These are phyloP conservation scores for Nothocercus nigrocapillus DNA, from an alignment of 2,113 vertebrate species.

Conservation along the genomic window DNA sequence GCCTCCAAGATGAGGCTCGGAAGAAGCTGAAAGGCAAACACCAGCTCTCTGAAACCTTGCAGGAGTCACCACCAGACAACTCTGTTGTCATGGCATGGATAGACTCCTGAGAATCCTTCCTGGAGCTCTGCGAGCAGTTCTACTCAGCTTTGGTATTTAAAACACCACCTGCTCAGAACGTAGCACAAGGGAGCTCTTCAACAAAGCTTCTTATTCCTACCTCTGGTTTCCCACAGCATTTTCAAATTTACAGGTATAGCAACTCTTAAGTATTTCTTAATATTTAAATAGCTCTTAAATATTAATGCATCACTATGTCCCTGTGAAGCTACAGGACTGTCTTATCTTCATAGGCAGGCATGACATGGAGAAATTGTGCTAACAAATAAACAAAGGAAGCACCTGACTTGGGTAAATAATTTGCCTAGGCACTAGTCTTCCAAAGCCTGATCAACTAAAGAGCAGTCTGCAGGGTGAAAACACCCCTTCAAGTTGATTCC, in stretches of 20 bases:
- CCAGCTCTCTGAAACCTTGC: background rate
- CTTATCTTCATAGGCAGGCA: conserved; percentile 5
- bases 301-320: background rate
- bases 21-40: background rate
- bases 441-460: background rate
- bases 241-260: background rate
- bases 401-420: background rate
- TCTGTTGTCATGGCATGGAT: background rate
- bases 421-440: background rate
- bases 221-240: background rate
- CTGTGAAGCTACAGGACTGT: background rate
- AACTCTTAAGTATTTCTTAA: background rate
- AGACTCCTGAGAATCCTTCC: background rate
- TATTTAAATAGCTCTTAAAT: background rate
- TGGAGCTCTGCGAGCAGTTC: background rate
- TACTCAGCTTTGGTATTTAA: background rate
- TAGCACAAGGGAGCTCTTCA: background rate
- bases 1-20: background rate
- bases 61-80: background rate
- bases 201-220: background rate
- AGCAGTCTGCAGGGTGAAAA: background rate
- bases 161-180: background rate
- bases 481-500: background rate
- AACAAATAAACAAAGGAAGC: background rate
- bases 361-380: background rate